Evolutionary conservation across 92 coral and sea anemone species (phyloP).

Genomic region (Phymanthus crucifer): DNA sequence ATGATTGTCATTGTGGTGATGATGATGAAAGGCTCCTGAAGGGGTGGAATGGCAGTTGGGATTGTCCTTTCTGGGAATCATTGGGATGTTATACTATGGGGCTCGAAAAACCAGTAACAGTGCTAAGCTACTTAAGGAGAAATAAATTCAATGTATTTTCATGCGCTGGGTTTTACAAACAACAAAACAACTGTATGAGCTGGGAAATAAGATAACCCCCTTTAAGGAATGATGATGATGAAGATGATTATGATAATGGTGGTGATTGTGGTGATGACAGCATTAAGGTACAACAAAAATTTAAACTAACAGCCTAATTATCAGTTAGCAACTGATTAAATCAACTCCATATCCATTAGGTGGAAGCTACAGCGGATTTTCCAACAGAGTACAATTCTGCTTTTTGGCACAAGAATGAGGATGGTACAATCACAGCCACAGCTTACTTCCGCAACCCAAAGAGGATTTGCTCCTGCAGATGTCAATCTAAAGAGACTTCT

Average conservation of each 20-base stretch:
- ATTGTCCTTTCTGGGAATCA: too few relatives aligned
- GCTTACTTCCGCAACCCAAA: slow-evolving; percentile 75
- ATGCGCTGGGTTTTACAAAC: too few relatives aligned
- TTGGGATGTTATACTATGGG: too few relatives aligned
- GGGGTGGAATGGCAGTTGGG: too few relatives aligned
- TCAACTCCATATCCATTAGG: slow-evolving; percentile 18
- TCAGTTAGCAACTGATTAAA: neutral
- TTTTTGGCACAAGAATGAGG: slow-evolving; percentile 64
- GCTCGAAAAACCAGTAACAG: too few relatives aligned
- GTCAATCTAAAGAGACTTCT: slow-evolving; percentile 5
- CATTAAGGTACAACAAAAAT: too few relatives aligned
- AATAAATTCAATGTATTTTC: too few relatives aligned
- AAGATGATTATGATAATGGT: neutral
- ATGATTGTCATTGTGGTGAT: neutral
- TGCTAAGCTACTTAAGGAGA: too few relatives aligned
- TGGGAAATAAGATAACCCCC: too few relatives aligned
- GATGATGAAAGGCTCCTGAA: too few relatives aligned
- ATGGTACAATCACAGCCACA: slow-evolving; percentile 60
- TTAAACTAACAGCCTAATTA: too few relatives aligned
- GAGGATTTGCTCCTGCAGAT: slow-evolving; percentile 52
- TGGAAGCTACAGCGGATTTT: slow-evolving; percentile 33
- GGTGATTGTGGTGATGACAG: neutral
- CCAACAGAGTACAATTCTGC: slow-evolving; percentile 61
- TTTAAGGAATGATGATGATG: neutral
- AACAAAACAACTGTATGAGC: too few relatives aligned